phyloP scores from a whole-genome alignment of 2,888 invertebrate genomes.

The Reticulitermes lucifugus region DNA sequence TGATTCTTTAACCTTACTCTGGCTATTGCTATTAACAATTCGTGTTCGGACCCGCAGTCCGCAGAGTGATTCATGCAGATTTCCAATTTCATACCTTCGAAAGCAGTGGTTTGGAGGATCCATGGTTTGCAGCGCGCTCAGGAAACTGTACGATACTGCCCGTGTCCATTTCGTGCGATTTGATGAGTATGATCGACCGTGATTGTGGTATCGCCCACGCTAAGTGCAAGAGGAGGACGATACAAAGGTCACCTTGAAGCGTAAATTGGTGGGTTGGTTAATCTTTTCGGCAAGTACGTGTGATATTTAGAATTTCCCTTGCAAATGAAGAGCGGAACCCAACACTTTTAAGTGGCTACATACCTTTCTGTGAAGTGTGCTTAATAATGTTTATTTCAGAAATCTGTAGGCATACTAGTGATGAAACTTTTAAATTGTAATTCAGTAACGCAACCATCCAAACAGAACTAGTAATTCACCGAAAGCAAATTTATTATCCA shows the following conservation, averaged over 20 bases:
- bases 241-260: constrained; percentile 7
- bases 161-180: neutral
- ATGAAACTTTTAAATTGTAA: neutral
- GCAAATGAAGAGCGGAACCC: neutral
- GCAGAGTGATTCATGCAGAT: too few relatives aligned
- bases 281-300: neutral
- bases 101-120: neutral
- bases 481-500: too few relatives aligned
- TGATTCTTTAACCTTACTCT: too few relatives aligned
- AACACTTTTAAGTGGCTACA: neutral
- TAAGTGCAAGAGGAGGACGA: neutral
- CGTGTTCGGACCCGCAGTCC: too few relatives aligned
- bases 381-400: neutral
- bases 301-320: neutral
- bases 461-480: too few relatives aligned
- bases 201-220: neutral
- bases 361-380: neutral
- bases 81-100: neutral
- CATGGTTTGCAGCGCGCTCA: neutral
- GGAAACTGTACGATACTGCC: neutral
- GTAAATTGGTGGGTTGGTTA: neutral
- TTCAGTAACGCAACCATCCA: too few relatives aligned
- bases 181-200: neutral
- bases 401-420: neutral
- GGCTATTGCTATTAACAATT: too few relatives aligned